Conservation (phyloP, 30 jellyfish, hydroid and myxozoan species). For the Nemopilema nomurai region DNA sequence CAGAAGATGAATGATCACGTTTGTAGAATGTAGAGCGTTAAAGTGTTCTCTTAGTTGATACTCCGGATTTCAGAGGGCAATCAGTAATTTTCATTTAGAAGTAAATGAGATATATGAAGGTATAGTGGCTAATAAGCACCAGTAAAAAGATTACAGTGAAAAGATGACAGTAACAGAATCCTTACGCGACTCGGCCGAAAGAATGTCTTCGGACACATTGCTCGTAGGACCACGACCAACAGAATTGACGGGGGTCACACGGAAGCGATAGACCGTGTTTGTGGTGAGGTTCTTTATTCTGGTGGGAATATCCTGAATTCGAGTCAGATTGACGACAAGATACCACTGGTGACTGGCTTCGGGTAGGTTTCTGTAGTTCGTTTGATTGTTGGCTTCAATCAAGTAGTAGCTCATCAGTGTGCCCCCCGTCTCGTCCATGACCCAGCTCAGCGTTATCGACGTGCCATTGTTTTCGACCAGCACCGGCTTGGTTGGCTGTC, state of each 20-base stretch:
- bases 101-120: no score
- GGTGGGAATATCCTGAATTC: conserved; percentile 88
- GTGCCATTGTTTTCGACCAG: conserved; percentile 72
- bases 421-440: conserved; percentile 93
- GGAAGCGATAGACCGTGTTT: conserved; percentile 87
- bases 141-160: no score
- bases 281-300: conserved; percentile 82
- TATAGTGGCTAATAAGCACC: no score
- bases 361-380: conserved; percentile 56
- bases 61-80: no score
- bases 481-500: conserved; percentile 79
- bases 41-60: no score
- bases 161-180: no score
- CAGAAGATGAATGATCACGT: no score
- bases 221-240: conserved; percentile 92
- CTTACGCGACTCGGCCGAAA: conserved; percentile 91
- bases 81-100: no score
- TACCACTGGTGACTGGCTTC: conserved; percentile 72
- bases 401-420: conserved; percentile 81
- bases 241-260: conserved; percentile 86
- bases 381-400: conserved; percentile 85
- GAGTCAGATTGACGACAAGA: conserved; percentile 73
- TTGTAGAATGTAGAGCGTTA: no score
- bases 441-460: conserved; percentile 80
- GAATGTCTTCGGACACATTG: conserved; percentile 84